Conservation (phyloP, 2,113 vertebrate species). For the Azemiops feae region DNA sequence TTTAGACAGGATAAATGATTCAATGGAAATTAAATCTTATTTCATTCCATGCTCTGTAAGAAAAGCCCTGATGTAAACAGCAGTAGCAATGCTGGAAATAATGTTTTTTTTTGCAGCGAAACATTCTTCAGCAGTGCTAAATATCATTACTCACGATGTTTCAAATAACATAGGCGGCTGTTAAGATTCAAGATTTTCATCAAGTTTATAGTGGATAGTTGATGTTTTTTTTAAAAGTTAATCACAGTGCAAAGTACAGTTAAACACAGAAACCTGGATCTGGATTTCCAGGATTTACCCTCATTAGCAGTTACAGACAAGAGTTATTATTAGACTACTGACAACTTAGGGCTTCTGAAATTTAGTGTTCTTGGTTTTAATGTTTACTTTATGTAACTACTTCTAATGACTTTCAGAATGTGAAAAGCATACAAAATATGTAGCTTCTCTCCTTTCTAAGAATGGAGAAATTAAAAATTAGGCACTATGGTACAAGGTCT, state of each 20-base stretch:
- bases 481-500: neutral
- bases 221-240: neutral
- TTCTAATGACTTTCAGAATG: neutral
- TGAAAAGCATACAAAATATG: neutral
- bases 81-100: constrained; percentile 32
- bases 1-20: constrained; percentile 36
- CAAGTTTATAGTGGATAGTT: neutral
- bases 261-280: neutral
- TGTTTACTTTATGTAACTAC: neutral
- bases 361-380: constrained; percentile 3
- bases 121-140: constrained; percentile 1
- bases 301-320: neutral
- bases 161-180: constrained; percentile 11
- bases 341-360: constrained; percentile 5
- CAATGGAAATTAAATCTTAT: constrained; percentile 40
- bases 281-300: neutral
- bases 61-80: constrained; percentile 22
- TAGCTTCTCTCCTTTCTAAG: neutral
- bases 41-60: constrained; percentile 24
- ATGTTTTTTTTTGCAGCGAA: constrained; percentile 14
- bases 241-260: neutral
- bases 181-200: constrained; percentile 6
- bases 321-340: neutral
- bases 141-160: neutral
- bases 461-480: neutral